These are phyloP conservation scores for Caerostris extrusa DNA, from an alignment of 1,140 invertebrate species.

Conservation along the genomic window DNA sequence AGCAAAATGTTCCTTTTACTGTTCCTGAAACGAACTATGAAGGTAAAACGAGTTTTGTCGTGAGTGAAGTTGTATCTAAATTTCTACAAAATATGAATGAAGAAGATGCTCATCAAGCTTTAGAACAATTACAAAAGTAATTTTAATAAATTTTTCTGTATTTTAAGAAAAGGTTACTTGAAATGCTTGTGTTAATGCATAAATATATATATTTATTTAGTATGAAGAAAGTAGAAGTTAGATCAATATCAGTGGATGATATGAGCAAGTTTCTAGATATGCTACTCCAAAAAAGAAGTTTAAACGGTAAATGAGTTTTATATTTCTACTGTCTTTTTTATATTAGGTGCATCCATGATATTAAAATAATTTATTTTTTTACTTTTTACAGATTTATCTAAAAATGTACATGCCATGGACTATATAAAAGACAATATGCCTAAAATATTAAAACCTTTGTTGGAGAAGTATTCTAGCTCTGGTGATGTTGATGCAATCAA, in stretches of 20 bases:
- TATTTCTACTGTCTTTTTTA: not conserved
- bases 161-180: not conserved
- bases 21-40: not conserved
- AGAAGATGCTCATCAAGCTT: not conserved
- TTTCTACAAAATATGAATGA: not conserved
- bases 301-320: not conserved
- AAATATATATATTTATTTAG: not conserved
- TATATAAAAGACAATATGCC: conserved; percentile 9
- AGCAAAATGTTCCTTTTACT: not conserved
- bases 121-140: not conserved
- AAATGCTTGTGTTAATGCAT: not conserved
- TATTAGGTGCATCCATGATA: not conserved
- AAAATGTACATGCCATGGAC: conserved; percentile 3
- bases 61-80: not conserved
- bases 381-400: not conserved
- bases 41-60: not conserved
- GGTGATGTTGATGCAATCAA: not conserved
- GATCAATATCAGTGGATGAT: not conserved
- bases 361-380: not conserved
- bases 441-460: conserved; percentile 21
- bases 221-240: not conserved
- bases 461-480: not conserved
- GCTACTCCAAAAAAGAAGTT: not conserved
- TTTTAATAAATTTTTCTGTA: not conserved
- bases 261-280: not conserved